Evolutionary conservation across 2,113 vertebrate genomes (phyloP).

Genomic region (Chamaea fasciata): DNA sequence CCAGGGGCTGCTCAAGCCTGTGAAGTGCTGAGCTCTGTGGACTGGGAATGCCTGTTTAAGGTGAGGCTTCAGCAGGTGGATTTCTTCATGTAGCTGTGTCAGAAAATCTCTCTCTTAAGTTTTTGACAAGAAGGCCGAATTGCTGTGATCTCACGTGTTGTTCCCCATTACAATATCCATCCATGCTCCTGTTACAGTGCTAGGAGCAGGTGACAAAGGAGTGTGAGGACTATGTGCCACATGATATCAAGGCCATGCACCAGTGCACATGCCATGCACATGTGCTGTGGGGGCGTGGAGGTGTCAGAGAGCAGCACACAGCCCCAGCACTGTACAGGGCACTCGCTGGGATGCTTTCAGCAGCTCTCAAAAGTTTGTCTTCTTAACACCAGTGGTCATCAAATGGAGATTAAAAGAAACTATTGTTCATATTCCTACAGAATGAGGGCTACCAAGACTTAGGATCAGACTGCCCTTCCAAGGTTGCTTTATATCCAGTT

Average conservation of each 20-base stretch:
- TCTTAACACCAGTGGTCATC: not conserved
- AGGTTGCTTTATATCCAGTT: not conserved
- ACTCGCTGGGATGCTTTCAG: accelerated
- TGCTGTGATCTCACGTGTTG: constrained; percentile 2
- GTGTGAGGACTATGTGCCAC: not conserved
- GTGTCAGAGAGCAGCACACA: not conserved
- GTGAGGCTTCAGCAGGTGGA: constrained; percentile 46
- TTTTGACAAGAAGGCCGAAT: constrained; percentile 28
- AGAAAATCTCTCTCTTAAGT: not conserved
- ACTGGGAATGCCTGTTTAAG: constrained; percentile 21
- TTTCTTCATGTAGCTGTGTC: not conserved
- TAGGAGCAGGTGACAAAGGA: not conserved
- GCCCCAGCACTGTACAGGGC: accelerated
- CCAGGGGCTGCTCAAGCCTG: constrained; percentile 9
- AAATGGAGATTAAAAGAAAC: not conserved
- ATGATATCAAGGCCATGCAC: not conserved
- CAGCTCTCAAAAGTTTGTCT: not conserved
- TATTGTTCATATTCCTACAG: not conserved
- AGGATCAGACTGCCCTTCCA: not conserved
- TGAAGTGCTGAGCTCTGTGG: constrained; percentile 27
- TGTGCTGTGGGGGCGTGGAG: accelerated
- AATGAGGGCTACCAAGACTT: not conserved
- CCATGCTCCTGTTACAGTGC: not conserved
- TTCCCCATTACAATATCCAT: not conserved
- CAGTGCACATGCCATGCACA: no score